Percentiles rank a stretch among this genome's conserved stretches.
These are phyloP conservation scores for Sardinella longiceps DNA, from an alignment of 2,797 vertebrate species.

Conservation along the genomic window DNA sequence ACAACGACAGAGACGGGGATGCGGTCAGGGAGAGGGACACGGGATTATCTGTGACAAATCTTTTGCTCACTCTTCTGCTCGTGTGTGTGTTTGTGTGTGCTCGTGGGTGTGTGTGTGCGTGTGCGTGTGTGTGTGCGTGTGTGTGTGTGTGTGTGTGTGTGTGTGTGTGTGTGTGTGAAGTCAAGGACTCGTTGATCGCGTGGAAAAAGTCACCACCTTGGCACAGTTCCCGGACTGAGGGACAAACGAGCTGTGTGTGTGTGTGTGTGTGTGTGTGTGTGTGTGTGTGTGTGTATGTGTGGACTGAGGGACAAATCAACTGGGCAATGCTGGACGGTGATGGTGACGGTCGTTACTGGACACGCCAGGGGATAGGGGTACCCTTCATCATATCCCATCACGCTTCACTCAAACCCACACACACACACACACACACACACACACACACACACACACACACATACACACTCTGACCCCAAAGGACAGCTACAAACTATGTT, in stretches of 20 bases:
- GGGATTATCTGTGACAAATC: conserved; percentile 79
- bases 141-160: no score
- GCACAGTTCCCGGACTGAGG: conserved; percentile 68
- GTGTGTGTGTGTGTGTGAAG: conserved; percentile 56
- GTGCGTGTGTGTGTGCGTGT: no score
- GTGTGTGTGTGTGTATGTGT: no score
- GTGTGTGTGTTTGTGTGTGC: no score
- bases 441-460: no score
- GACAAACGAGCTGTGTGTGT: conserved; percentile 62
- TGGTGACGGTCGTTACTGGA: not conserved
- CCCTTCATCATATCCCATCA: conserved; percentile 60
- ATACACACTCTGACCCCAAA: no score
- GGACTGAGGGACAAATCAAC: conserved; percentile 63
- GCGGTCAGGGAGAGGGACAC: conserved; percentile 70
- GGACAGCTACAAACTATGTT: no score
- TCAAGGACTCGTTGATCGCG: conserved; percentile 76
- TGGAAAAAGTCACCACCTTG: conserved; percentile 77
- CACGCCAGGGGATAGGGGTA: not conserved
- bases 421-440: no score
- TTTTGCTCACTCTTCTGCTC: conserved; percentile 68
- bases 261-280: no score
- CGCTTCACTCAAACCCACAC: conserved; percentile 40
- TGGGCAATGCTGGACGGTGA: not conserved
- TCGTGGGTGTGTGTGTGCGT: no score
- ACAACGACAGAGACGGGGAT: conserved; percentile 67